Conservation (phyloP, 2,797 vertebrate genomes). For the Sebastolobus altivelis region DNA sequence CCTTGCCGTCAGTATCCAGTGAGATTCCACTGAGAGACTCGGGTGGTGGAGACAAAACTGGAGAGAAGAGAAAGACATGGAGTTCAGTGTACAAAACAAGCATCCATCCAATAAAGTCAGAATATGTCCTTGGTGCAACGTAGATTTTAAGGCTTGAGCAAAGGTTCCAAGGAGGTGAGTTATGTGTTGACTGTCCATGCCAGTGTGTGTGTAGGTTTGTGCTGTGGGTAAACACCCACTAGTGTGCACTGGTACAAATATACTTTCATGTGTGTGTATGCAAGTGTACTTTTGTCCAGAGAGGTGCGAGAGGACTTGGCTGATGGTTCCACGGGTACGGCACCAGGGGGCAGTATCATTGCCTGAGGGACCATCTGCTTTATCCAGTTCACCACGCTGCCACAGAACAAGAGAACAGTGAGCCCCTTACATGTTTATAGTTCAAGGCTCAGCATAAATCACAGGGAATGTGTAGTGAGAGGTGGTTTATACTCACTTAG, state of each 20-base stretch:
- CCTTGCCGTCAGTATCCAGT: slow-evolving; percentile 79
- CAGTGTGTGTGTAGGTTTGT: neutral
- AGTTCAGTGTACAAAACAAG: neutral
- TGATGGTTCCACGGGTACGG: slow-evolving; percentile 46
- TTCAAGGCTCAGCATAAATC: neutral
- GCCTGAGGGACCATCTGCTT: slow-evolving; percentile 83
- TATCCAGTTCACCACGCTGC: slow-evolving; percentile 83
- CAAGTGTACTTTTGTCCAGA: slow-evolving; percentile 80
- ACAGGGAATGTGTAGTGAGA: neutral
- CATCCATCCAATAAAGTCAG: neutral
- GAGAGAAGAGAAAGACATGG: slow-evolving; percentile 3
- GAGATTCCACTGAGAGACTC: slow-evolving; percentile 83
- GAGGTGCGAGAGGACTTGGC: slow-evolving; percentile 64
- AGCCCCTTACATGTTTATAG: neutral
- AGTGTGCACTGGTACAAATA: neutral
- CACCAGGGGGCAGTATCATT: slow-evolving; percentile 67
- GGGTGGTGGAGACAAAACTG: slow-evolving; percentile 83
- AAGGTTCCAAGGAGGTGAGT: neutral
- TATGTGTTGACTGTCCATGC: slow-evolving; percentile 7
- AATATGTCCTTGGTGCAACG: neutral
- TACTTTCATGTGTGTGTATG: neutral
- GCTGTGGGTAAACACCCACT: neutral
- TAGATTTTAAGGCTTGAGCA: neutral
- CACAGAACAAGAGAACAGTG: slow-evolving; percentile 4
- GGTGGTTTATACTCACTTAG: slow-evolving; percentile 69